Conservation (phyloP, 2,797 vertebrate species). For the Acanthurus tractus region DNA sequence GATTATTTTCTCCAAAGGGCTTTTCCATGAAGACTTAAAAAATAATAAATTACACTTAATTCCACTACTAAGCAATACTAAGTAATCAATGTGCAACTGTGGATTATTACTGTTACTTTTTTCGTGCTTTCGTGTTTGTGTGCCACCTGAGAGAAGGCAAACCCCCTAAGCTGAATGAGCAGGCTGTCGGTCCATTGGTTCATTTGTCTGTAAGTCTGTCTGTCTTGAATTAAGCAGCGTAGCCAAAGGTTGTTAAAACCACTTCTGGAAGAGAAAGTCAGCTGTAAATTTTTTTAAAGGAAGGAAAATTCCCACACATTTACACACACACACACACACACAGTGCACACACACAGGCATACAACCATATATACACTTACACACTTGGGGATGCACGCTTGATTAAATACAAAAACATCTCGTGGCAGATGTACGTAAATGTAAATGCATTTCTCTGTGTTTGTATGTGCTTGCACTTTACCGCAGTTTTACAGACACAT, state of each 20-base stretch:
- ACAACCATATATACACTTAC: constrained; percentile 28
- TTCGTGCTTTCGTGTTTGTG: constrained; percentile 21
- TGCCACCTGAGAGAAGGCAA: constrained; percentile 35
- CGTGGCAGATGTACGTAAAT: constrained; percentile 24
- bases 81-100: constrained; percentile 20
- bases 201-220: constrained; percentile 70
- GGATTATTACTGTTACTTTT: constrained; percentile 19
- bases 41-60: constrained; percentile 48
- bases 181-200: constrained; percentile 41
- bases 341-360: constrained; percentile 27
- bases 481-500: constrained; percentile 2
- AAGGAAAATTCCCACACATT: constrained; percentile 66
- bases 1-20: constrained; percentile 19
- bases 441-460: constrained; percentile 21
- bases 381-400: constrained; percentile 17
- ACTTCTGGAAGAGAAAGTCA: constrained; percentile 84
- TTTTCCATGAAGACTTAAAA: constrained; percentile 39
- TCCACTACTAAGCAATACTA: constrained; percentile 19
- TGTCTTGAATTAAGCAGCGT: constrained; percentile 87
- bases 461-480: background rate
- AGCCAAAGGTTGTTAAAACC: constrained; percentile 85
- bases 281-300: constrained; percentile 86
- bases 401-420: constrained; percentile 38
- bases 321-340: constrained; percentile 60
- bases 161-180: constrained; percentile 28